Conservation (phyloP, 2,797 vertebrate genomes). For the Enteromius afrohamiltoni region DNA sequence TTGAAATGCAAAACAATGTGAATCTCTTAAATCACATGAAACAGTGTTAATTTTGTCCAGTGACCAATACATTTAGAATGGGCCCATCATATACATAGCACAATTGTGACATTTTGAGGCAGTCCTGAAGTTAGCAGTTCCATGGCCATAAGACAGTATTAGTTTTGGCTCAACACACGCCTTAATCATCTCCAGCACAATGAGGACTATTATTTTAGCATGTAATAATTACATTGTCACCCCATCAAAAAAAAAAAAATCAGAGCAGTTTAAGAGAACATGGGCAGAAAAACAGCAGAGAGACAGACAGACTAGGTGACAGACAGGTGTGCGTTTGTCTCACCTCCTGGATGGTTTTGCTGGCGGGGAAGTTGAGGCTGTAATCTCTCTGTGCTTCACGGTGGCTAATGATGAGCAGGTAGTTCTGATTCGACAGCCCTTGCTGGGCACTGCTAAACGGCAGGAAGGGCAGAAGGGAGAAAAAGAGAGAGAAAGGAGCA, state of each 20-base stretch:
- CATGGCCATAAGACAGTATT: neutral
- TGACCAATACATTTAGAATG: too few species aligned
- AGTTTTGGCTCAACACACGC: constrained; percentile 8
- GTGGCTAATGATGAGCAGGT: constrained; percentile 96
- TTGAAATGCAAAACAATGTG: neutral
- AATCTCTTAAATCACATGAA: neutral
- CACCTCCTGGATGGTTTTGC: constrained; percentile 99
- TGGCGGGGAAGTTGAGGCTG: constrained; percentile 98
- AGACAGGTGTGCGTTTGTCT: constrained; percentile 66
- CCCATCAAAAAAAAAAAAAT: constrained; percentile 16
- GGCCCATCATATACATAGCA: too few species aligned
- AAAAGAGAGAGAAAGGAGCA: constrained; percentile 65
- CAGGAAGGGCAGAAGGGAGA: constrained; percentile 60
- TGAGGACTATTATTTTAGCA: constrained; percentile 34
- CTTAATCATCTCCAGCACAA: constrained; percentile 6
- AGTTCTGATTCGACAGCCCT: constrained; percentile 98
- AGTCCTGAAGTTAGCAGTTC: neutral
- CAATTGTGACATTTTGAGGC: neutral
- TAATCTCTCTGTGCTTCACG: constrained; percentile 98
- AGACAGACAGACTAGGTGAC: constrained; percentile 56
- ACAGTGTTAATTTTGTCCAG: neutral
- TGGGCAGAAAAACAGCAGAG: neutral
- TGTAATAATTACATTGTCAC: constrained; percentile 19
- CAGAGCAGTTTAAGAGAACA: neutral
- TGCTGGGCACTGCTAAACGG: constrained; percentile 85